These are phyloP conservation scores for Aporophyla lueneburgensis DNA, from an alignment of 2,888 invertebrate species.

Conservation along the genomic window DNA sequence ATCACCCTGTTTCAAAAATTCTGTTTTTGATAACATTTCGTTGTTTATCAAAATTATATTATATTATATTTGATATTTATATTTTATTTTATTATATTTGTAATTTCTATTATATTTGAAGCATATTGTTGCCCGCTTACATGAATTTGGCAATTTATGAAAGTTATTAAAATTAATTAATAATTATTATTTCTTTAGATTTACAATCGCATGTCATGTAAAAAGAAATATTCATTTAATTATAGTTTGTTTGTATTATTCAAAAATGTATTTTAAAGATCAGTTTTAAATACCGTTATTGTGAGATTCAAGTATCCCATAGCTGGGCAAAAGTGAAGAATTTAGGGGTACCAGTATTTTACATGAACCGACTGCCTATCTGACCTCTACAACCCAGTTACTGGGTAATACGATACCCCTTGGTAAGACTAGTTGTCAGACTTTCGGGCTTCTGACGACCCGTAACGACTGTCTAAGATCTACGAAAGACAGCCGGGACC, in stretches of 20 bases:
- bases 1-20: too few species aligned
- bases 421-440: too few species aligned
- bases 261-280: neutral
- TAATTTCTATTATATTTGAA: neutral
- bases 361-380: too few species aligned
- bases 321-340: neutral
- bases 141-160: constrained; percentile 13
- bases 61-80: too few species aligned
- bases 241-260: constrained; percentile 24
- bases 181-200: constrained; percentile 40
- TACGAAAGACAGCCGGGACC: too few species aligned
- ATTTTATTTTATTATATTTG: too few species aligned
- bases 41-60: neutral
- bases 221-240: constrained; percentile 39
- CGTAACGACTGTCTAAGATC: too few species aligned
- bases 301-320: neutral
- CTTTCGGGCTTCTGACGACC: too few species aligned
- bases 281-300: neutral
- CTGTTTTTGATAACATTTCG: neutral
- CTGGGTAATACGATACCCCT: too few species aligned
- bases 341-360: too few species aligned
- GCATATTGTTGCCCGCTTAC: constrained; percentile 27
- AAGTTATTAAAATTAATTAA: constrained; percentile 33
- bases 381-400: too few species aligned
- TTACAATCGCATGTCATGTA: constrained; percentile 27